Conservation (phyloP, 2,113 vertebrate genomes). For the Callorhinus ursinus region DNA sequence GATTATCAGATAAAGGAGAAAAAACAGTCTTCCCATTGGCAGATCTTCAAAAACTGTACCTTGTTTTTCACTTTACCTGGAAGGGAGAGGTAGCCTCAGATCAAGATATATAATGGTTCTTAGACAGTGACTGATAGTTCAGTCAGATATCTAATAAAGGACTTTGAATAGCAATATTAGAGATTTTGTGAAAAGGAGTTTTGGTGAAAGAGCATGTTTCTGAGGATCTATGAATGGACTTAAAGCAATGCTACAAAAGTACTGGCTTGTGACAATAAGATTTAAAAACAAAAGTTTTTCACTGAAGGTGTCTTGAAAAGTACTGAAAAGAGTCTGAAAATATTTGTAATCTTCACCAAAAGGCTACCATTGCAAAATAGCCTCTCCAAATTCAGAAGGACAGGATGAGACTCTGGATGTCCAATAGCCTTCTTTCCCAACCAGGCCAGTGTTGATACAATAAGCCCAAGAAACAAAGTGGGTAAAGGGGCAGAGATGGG, state of each 20-base stretch:
- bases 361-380: not conserved
- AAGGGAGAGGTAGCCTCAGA: not conserved
- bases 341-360: not conserved
- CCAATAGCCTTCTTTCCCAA: not conserved
- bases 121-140: conserved; percentile 1
- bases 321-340: not conserved
- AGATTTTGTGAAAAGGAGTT: not conserved
- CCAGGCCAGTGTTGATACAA: not conserved
- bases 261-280: not conserved
- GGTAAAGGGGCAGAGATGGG: not conserved
- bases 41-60: not conserved
- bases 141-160: not conserved
- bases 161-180: not conserved
- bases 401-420: not conserved
- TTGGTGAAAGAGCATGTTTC: not conserved
- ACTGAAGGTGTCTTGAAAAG: not conserved
- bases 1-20: not conserved
- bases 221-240: not conserved
- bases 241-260: not conserved
- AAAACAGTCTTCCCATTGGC: not conserved
- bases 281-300: not conserved
- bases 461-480: not conserved
- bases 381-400: not conserved
- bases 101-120: not conserved
- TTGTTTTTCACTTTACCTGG: conserved; percentile 49